A percentile compares a stretch with the other conserved stretches of the same genome.
Conservation (phyloP, 2,797 vertebrate genomes). For the Gadopsis marmoratus region DNA sequence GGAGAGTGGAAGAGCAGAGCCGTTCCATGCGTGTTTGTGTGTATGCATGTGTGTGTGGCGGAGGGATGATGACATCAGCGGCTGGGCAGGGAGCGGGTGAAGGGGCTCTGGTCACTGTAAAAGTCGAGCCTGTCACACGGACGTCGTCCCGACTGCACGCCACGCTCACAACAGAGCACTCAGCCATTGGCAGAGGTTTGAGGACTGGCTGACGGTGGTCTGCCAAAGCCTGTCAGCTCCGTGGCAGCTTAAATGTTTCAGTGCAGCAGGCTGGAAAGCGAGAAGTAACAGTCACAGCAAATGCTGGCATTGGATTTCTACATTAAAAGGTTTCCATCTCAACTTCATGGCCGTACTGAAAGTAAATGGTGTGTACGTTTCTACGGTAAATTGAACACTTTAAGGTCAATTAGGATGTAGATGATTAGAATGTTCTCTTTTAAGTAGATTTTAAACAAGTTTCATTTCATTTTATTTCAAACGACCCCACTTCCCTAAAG, state of each 20-base stretch:
- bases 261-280: conserved; percentile 68
- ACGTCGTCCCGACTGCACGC: conserved; percentile 71
- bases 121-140: conserved; percentile 82
- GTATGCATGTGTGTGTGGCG: conserved; percentile 60
- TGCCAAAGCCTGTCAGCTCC: conserved; percentile 79
- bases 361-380: conserved; percentile 58
- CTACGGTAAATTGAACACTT: conserved; percentile 61
- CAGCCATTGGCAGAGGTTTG: conserved; percentile 67
- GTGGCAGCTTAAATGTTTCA: conserved; percentile 77
- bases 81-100: conserved; percentile 73
- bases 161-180: conserved; percentile 77
- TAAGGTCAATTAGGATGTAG: conserved; percentile 49
- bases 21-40: conserved; percentile 63
- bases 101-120: conserved; percentile 83
- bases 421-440: conserved; percentile 43
- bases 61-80: conserved; percentile 81
- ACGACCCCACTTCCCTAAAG: background rate
- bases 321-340: conserved; percentile 72
- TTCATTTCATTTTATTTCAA: conserved; percentile 33
- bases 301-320: conserved; percentile 63
- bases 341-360: conserved; percentile 25
- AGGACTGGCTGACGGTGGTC: conserved; percentile 66
- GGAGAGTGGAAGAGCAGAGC: conserved; percentile 76
- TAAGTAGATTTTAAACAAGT: conserved; percentile 23
- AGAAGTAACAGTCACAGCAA: conserved; percentile 68